phyloP scores from a whole-genome alignment of 2,113 vertebrate genomes.

The Lophotis ruficrista region DNA sequence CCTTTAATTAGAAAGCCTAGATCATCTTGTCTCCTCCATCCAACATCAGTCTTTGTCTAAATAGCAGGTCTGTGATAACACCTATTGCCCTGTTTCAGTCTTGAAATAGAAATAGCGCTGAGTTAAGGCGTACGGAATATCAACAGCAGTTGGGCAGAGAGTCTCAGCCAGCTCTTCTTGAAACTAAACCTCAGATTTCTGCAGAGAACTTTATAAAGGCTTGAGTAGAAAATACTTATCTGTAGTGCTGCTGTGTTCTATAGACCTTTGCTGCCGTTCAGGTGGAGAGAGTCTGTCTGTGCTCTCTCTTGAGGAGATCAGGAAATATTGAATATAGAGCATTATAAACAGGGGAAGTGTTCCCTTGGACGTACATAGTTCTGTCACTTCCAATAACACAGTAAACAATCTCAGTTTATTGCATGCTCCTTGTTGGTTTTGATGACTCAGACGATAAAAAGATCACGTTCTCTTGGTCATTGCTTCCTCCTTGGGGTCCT shows the following conservation, averaged over 20 bases:
- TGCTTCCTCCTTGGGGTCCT: background rate
- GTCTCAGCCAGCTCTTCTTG: background rate
- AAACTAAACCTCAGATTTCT: background rate
- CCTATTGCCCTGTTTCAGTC: background rate
- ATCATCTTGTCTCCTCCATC: background rate
- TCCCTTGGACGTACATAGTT: background rate
- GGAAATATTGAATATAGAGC: background rate
- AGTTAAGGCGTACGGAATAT: background rate
- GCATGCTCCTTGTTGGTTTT: background rate
- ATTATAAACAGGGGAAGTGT: background rate
- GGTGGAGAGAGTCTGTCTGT: background rate
- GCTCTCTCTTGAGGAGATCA: background rate
- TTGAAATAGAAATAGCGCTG: background rate
- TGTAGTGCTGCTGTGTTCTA: background rate
- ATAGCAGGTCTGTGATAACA: background rate
- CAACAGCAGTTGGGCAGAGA: background rate
- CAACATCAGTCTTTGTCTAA: background rate
- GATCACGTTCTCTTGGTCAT: background rate
- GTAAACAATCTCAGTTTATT: background rate
- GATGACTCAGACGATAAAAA: background rate
- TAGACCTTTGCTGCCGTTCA: rapidly evolving
- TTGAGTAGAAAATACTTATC: background rate
- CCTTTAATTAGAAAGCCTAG: background rate
- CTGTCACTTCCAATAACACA: background rate
- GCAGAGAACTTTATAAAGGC: background rate